Percentiles rank a stretch among this genome's conserved stretches.
Evolutionary conservation across 2,113 vertebrate genomes (phyloP).

Genomic region (Onychostruthus taczanowskii): DNA sequence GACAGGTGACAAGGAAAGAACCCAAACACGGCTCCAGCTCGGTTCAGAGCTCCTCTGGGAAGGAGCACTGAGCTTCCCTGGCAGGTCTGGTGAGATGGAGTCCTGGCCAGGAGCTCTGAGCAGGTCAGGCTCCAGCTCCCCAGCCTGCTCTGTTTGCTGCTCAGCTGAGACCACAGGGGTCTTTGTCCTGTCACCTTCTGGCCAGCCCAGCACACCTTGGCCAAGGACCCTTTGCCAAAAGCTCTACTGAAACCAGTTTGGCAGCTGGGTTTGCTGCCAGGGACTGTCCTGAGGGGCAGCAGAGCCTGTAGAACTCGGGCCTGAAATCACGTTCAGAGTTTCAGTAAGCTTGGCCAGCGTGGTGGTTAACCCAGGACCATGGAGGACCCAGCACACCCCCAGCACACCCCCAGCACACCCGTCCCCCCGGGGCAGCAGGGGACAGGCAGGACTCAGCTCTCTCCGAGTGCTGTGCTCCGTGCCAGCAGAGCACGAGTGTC

Average conservation of each 20-base stretch:
- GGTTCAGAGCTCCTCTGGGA: not conserved
- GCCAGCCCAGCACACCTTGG: not conserved
- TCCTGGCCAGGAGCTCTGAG: not conserved
- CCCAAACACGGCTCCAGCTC: not conserved
- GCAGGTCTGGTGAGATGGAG: rapidly evolving
- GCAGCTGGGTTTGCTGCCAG: not conserved
- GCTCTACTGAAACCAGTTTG: rapidly evolving
- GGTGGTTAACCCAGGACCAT: rapidly evolving
- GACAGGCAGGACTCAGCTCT: not conserved
- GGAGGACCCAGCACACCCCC: not conserved
- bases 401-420: not conserved
- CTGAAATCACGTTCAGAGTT: not conserved
- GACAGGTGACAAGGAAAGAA: not conserved
- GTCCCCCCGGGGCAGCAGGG: not conserved
- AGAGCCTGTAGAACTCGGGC: rapidly evolving
- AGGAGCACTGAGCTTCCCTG: not conserved
- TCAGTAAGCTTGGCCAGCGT: rapidly evolving
- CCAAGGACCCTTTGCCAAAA: not conserved
- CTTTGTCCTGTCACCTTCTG: not conserved
- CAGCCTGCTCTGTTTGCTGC: not conserved
- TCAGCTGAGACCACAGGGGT: not conserved
- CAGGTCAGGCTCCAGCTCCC: not conserved
- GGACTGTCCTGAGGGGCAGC: not conserved
- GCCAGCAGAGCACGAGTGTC: not conserved
- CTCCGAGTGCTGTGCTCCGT: rapidly evolving